A percentile compares a stretch with the other conserved stretches of the same genome.
Evolutionary conservation across 2,888 invertebrate genomes (phyloP).

Genomic region (Pherbina coryleti): DNA sequence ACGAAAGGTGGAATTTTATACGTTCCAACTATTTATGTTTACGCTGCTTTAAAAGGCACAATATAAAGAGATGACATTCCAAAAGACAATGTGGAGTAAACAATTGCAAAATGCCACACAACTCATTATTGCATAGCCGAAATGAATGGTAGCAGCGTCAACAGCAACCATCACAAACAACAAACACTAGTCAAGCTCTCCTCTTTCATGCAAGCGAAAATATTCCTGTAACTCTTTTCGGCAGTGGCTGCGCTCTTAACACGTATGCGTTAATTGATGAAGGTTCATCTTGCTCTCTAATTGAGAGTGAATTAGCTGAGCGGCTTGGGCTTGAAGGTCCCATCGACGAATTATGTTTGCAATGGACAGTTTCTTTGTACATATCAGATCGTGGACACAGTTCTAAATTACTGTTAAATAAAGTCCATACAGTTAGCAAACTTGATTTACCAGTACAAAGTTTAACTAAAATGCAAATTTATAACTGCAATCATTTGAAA

Average conservation of each 20-base stretch:
- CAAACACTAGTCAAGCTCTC: neutral
- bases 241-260: neutral
- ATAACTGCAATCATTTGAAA: neutral
- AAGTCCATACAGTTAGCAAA: neutral
- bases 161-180: too few relatives aligned
- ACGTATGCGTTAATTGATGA: constrained; percentile 26
- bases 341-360: constrained; percentile 23
- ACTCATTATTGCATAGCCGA: neutral
- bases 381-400: neutral
- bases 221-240: constrained; percentile 30
- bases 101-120: neutral
- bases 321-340: constrained; percentile 6
- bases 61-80: neutral
- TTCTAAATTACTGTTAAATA: neutral
- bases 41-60: neutral
- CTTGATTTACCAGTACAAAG: neutral
- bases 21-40: neutral
- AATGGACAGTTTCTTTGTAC: constrained; percentile 12
- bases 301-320: neutral
- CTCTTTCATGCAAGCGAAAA: neutral
- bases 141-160: too few relatives aligned
- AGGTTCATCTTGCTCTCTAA: constrained; percentile 34
- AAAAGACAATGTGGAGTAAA: neutral
- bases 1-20: neutral
- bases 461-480: too few relatives aligned